These are phyloP conservation scores for Takifugu ocellatus DNA, from an alignment of 2,797 vertebrate species.

Conservation along the genomic window DNA sequence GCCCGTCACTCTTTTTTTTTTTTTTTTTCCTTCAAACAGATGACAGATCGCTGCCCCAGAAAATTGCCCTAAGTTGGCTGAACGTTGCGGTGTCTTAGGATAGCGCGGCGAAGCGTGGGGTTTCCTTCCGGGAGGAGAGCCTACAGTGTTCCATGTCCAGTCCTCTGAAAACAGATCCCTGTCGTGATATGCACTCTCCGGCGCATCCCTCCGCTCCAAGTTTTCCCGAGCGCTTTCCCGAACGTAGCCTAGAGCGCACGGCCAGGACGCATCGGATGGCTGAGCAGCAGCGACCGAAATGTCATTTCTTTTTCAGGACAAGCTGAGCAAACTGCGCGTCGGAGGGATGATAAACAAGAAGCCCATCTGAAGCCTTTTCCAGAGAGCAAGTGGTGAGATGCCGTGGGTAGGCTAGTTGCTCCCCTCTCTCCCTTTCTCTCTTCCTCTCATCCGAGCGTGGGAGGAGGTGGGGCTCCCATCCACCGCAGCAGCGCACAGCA, in stretches of 20 bases:
- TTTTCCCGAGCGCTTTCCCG: conserved; percentile 48
- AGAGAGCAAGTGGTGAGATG: conserved; percentile 73
- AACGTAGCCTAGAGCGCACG: conserved; percentile 30
- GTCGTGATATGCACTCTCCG: conserved; percentile 46
- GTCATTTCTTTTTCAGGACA: conserved; percentile 20
- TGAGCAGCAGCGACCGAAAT: conserved; percentile 11
- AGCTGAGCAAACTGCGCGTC: background rate
- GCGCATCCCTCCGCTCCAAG: conserved; percentile 64
- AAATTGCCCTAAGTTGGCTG: conserved; percentile 28
- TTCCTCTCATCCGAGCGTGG: conserved; percentile 69
- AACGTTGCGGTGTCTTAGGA: conserved; percentile 12
- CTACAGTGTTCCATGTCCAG: conserved; percentile 47
- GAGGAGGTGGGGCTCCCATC: conserved; percentile 75
- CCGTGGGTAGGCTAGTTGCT: conserved; percentile 63
- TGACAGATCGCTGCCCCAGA: conserved; percentile 17
- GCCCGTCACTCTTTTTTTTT: conserved; percentile 15
- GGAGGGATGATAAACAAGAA: conserved; percentile 15
- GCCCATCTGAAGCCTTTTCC: conserved; percentile 67
- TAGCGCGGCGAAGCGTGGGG: conserved; percentile 17
- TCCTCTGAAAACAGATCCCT: conserved; percentile 52
- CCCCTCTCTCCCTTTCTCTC: conserved; percentile 49
- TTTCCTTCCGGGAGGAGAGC: conserved; percentile 34
- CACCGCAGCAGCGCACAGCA: conserved; percentile 64
- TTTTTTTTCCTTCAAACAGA: background rate
- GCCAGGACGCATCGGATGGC: conserved; percentile 25